These are phyloP conservation scores for Dendrolimus houi DNA, from an alignment of 2,888 invertebrate genomes.

Conservation along the genomic window DNA sequence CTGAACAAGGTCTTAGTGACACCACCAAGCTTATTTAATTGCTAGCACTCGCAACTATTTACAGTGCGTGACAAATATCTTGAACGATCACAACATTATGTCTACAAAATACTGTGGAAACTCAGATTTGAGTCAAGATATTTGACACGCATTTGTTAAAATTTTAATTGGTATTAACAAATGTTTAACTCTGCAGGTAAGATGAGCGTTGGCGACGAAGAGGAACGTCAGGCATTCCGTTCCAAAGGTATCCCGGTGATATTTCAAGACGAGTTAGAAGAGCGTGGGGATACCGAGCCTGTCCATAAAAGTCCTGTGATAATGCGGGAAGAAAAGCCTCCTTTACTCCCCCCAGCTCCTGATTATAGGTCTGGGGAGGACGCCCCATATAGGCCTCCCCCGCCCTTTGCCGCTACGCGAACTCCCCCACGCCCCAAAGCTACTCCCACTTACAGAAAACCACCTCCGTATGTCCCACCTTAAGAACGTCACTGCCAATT, in stretches of 20 bases:
- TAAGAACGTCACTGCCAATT: conserved; percentile 70
- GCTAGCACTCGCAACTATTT: neutral
- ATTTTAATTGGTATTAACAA: neutral
- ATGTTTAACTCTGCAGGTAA: conserved; percentile 68
- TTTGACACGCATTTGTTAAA: conserved; percentile 6
- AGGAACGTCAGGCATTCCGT: conserved; percentile 88
- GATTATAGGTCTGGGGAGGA: conserved; percentile 79
- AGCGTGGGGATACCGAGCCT: conserved; percentile 90
- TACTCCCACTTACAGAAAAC: conserved; percentile 94
- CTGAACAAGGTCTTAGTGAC: too few relatives aligned
- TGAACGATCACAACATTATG: neutral
- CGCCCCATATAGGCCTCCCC: conserved; percentile 94
- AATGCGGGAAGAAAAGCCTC: conserved; percentile 96
- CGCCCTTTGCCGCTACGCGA: conserved; percentile 86
- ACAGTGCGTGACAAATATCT: neutral
- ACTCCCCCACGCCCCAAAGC: conserved; percentile 88
- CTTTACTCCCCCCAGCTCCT: conserved; percentile 85
- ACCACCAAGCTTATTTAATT: neutral
- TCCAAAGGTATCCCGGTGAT: conserved; percentile 95
- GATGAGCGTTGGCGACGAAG: conserved; percentile 83
- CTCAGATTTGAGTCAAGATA: neutral
- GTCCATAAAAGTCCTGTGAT: conserved; percentile 95
- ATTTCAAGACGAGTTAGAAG: conserved; percentile 97
- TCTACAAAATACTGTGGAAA: too few relatives aligned
- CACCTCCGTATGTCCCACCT: conserved; percentile 98